Conservation (phyloP, 1,140 invertebrate genomes). For the Drosophila arizonae region DNA sequence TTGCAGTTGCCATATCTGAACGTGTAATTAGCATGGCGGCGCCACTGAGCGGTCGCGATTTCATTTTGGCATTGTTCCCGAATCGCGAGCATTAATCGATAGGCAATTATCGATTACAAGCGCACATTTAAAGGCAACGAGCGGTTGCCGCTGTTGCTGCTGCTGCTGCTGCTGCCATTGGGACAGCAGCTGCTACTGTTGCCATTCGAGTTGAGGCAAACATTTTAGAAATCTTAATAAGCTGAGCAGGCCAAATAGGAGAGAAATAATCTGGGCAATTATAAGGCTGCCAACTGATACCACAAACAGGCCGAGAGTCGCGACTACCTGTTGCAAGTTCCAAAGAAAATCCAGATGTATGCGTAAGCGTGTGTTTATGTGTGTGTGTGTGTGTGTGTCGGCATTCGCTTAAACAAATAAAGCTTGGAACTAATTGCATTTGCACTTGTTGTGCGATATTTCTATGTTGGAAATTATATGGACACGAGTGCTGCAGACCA, state of each 20-base stretch:
- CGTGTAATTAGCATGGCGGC: constrained; percentile 22
- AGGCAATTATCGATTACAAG: constrained; percentile 22
- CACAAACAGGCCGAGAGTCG: constrained; percentile 38
- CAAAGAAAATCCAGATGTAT: constrained; percentile 46
- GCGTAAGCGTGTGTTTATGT: constrained; percentile 8
- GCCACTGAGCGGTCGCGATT: constrained; percentile 21
- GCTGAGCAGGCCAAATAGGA: constrained; percentile 68
- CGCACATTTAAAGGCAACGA: neutral
- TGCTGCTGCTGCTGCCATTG: neutral
- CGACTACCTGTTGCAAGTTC: constrained; percentile 53
- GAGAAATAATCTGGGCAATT: constrained; percentile 71
- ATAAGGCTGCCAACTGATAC: constrained; percentile 68
- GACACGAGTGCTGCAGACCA: constrained; percentile 37
- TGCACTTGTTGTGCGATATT: constrained; percentile 80
- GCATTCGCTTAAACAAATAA: constrained; percentile 78
- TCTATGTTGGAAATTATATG: constrained; percentile 75
- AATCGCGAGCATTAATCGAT: constrained; percentile 23
- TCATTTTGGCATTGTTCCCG: constrained; percentile 1
- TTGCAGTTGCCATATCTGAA: neutral
- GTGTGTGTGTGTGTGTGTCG: constrained; percentile 41
- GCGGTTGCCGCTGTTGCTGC: neutral
- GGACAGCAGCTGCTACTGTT: neutral
- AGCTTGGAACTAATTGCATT: constrained; percentile 77
- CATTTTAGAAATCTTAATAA: constrained; percentile 73
- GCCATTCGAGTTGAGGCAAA: constrained; percentile 4